These are phyloP conservation scores for Neosilurus hyrtlii DNA, from an alignment of 2,797 vertebrate species.

Conservation along the genomic window DNA sequence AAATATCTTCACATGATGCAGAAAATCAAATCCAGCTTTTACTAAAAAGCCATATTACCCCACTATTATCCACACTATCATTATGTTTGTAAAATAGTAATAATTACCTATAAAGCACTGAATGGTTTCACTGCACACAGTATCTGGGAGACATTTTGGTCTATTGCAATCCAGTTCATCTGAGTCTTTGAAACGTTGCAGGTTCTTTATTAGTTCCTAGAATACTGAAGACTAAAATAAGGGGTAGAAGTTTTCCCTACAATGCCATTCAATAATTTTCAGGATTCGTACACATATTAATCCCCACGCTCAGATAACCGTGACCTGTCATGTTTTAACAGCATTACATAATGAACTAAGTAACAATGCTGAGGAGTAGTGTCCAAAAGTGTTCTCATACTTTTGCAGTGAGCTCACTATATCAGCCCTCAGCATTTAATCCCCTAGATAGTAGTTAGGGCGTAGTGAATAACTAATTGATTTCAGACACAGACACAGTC, in stretches of 20 bases:
- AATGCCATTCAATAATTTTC: background rate
- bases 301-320: too few relatives aligned
- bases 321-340: too few relatives aligned
- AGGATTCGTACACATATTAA: background rate
- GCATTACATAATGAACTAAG: too few relatives aligned
- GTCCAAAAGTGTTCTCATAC: too few relatives aligned
- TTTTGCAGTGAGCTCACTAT: too few relatives aligned
- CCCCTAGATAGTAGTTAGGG: too few relatives aligned
- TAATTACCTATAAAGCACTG: background rate
- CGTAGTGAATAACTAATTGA: too few relatives aligned
- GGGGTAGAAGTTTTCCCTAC: background rate
- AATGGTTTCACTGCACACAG: background rate
- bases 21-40: background rate
- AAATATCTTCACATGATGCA: background rate
- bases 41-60: background rate
- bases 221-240: background rate
- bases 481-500: too few relatives aligned
- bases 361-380: too few relatives aligned
- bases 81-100: background rate
- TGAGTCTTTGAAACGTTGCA: background rate
- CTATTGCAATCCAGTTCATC: background rate
- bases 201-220: conserved; percentile 14
- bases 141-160: background rate
- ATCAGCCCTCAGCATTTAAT: too few relatives aligned
- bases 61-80: background rate